A percentile compares a stretch with the other conserved stretches of the same genome.
phyloP scores from a whole-genome alignment of 2,113 vertebrate species.

The Anser brachyrhynchus region DNA sequence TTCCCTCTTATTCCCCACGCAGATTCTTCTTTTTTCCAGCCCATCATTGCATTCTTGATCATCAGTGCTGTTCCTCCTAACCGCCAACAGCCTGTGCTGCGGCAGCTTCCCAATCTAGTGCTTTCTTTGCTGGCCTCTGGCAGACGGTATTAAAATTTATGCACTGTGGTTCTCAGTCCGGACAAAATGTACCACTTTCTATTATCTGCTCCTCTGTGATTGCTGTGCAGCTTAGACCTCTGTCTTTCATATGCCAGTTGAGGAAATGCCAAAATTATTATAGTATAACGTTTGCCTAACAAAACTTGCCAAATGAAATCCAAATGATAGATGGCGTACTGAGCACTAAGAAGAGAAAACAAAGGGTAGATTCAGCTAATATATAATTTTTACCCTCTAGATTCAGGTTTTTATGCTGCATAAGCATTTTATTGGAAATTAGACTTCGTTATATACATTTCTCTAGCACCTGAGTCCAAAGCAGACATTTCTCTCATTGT shows the following conservation, averaged over 20 bases:
- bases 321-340: neutral
- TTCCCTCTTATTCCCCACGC: neutral
- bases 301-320: neutral
- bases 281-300: neutral
- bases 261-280: conserved; percentile 34
- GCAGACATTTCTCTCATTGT: neutral
- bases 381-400: neutral
- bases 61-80: neutral
- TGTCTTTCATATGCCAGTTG: conserved; percentile 13
- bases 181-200: conserved; percentile 48
- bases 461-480: neutral
- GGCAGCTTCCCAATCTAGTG: neutral
- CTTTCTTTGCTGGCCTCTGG: conserved; percentile 12
- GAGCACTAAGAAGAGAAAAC: neutral
- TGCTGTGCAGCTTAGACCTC: neutral
- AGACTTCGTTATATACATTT: neutral
- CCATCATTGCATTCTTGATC: neutral
- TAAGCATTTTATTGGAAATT: neutral
- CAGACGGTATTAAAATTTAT: conserved; percentile 51
- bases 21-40: neutral
- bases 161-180: conserved; percentile 15
- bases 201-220: neutral
- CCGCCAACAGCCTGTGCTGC: neutral
- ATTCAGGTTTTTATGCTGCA: neutral
- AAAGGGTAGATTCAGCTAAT: neutral